Base-by-base conservation (phyloP, 2,113 vertebrate species). In the Perca flavescens region DNA sequence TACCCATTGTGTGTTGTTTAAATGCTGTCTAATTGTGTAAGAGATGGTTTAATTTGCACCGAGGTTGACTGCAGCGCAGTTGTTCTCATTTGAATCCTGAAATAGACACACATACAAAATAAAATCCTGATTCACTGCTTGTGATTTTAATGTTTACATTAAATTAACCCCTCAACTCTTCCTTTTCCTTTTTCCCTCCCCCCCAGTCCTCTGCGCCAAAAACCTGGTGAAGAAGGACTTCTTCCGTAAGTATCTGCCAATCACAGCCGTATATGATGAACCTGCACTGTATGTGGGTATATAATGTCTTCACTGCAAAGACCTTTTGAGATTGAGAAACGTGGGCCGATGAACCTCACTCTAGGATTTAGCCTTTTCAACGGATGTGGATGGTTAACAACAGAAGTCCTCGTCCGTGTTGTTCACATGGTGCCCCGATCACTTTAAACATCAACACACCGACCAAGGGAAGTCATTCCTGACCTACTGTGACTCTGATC, bases 211-310 rank as follows among this genome's bases (percentile, higher is more conserved):
- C 85, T 99, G 98, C 91, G 98, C 98, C 93, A 99, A 99, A 96
- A 99, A 99, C 93, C 96, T 99, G 93, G 98, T 97, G 94, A 99
- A 99, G 96, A 99, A 99, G 95, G 98, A 99, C 93, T 99, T 99
- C 95, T 99, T 99, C 94, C 97, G 98, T 99, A 97, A 99, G 98
- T 99, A 99, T 81, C 79, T 71, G 13, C 63, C 17, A 16, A 3
- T 47, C 47, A 12, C 57, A 70, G 25, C 58, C 54, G n/a, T 62
- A 61, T 9, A 36, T 68, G 34, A 64, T 64, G 12, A 79, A 75
- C n/a, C 22, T 75, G 50, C 50, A 43, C 15, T 11, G 62, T 8
- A 5, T 49, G 40, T 47, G 63, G n/a, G 40, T 65, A 3, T 66
- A 16, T 52, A 22, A 47, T 25, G 2, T 3, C 8, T 2, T 14